Evolutionary conservation across 2,797 vertebrate genomes (phyloP).

Genomic region (Catamblyrhynchus diadema): DNA sequence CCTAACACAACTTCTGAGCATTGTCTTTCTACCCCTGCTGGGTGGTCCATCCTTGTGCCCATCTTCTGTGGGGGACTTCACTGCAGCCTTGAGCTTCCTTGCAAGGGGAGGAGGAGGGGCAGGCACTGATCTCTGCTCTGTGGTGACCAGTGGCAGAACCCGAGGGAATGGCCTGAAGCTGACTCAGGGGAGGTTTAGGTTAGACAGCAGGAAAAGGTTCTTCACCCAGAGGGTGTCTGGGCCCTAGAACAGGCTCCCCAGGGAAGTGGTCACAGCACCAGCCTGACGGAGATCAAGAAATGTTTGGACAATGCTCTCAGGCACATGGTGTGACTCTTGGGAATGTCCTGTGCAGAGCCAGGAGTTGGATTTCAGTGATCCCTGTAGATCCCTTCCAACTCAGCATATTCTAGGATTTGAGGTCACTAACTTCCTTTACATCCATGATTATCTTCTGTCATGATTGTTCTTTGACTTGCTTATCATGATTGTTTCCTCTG

Average conservation of each 20-base stretch:
- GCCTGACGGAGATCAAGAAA: neutral
- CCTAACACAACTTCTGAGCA: neutral
- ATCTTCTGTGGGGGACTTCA: neutral
- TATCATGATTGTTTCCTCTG: neutral
- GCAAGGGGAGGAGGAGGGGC: fast-evolving
- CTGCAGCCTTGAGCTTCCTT: neutral
- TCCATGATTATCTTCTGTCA: neutral
- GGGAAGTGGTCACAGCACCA: no score
- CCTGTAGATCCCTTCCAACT: neutral
- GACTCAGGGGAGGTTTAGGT: neutral
- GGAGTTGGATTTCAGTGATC: neutral
- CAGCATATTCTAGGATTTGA: neutral
- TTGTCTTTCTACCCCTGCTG: neutral
- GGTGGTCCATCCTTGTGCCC: neutral
- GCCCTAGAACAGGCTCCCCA: neutral
- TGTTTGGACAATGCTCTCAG: neutral
- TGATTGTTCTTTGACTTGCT: neutral
- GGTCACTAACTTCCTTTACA: neutral
- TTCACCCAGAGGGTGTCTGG: fast-evolving
- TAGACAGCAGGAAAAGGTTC: neutral
- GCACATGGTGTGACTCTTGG: neutral
- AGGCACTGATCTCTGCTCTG: fast-evolving
- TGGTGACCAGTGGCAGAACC: neutral
- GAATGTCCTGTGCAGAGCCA: neutral
- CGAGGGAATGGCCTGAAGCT: fast-evolving